Conservation (phyloP, 2,888 invertebrate species). For the Athalia cordata region DNA sequence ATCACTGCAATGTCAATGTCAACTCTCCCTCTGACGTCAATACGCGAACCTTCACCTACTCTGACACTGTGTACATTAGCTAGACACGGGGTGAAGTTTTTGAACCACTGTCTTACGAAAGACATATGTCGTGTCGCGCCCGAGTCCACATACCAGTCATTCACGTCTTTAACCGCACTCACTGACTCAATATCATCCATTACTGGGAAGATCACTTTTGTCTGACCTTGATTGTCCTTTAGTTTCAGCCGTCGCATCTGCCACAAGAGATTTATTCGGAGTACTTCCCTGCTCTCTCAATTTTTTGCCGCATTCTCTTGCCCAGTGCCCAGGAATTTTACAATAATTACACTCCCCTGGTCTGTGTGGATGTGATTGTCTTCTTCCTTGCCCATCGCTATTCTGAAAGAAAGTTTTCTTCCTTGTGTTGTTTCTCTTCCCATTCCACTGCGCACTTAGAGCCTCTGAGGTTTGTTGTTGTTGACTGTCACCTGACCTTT, state of each 20-base stretch:
- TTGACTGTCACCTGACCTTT: slow-evolving; percentile 4
- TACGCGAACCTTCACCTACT: slow-evolving; percentile 29
- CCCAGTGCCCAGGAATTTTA: slow-evolving; percentile 27
- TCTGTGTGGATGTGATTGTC: slow-evolving; percentile 7
- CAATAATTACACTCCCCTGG: slow-evolving; percentile 25
- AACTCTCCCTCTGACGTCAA: slow-evolving; percentile 32
- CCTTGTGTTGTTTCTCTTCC: slow-evolving; percentile 14
- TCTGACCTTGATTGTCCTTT: slow-evolving; percentile 6
- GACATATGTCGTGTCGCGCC: slow-evolving; percentile 13
- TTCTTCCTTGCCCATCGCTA: background rate
- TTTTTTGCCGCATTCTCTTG: slow-evolving; percentile 13
- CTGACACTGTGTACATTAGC: slow-evolving; percentile 7
- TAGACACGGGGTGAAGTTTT: slow-evolving; percentile 16
- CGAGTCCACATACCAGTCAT: slow-evolving; percentile 6
- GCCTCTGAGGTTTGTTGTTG: slow-evolving; percentile 32
- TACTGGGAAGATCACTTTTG: slow-evolving; percentile 14
- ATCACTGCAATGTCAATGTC: slow-evolving; percentile 30
- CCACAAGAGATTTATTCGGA: slow-evolving; percentile 22
- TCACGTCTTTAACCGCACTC: slow-evolving; percentile 8
- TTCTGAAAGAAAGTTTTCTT: background rate
- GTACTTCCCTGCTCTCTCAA: slow-evolving; percentile 20
- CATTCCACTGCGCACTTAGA: slow-evolving; percentile 14
- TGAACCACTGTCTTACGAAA: slow-evolving; percentile 28
- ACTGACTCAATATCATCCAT: slow-evolving; percentile 9
- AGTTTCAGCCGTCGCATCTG: slow-evolving; percentile 6